Percentiles rank a stretch among this genome's conserved stretches.
phyloP scores from a whole-genome alignment of 2,797 vertebrate species.

The Kryptopterus vitreolus region DNA sequence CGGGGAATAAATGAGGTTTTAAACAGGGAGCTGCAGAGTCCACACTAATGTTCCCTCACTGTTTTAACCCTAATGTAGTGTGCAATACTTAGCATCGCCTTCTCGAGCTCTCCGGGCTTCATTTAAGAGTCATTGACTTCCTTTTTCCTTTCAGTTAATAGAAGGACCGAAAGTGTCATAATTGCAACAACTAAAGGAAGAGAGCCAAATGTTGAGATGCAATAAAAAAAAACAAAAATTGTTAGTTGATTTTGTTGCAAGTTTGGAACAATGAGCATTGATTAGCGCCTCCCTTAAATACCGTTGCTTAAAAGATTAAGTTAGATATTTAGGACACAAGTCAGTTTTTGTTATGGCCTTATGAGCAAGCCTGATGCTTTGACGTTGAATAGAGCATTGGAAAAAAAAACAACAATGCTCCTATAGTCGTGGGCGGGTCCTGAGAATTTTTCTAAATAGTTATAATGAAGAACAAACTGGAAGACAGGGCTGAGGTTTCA shows the following conservation, averaged over 20 bases:
- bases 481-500: slow-evolving; percentile 39
- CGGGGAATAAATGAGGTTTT: slow-evolving; percentile 70
- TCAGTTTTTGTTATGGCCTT: background rate
- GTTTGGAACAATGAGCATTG: background rate
- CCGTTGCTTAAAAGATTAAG: background rate
- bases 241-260: no score
- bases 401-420: background rate
- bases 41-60: background rate
- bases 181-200: background rate
- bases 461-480: background rate
- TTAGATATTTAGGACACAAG: background rate
- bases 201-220: background rate
- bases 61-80: background rate
- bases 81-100: background rate
- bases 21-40: slow-evolving; percentile 52
- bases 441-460: background rate
- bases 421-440: background rate
- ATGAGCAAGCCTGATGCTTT: no score
- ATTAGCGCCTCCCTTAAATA: background rate
- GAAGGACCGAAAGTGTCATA: background rate
- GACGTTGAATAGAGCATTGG: background rate
- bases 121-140: background rate
- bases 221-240: background rate
- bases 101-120: background rate
- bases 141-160: background rate